Conservation (phyloP, 2,113 vertebrate genomes). For the Herpailurus yagouaroundi region DNA sequence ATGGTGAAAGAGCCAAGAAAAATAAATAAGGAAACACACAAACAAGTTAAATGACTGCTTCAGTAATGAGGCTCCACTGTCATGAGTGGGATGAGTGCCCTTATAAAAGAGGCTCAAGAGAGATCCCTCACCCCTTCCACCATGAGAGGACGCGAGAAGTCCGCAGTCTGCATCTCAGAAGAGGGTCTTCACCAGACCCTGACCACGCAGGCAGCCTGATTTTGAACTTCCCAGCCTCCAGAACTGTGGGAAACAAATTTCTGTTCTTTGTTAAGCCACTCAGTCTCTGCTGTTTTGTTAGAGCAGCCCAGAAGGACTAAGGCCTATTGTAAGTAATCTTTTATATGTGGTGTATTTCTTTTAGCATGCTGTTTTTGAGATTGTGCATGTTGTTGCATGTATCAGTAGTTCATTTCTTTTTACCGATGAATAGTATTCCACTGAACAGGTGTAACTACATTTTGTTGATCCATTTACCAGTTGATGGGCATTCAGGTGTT, state of each 20-base stretch:
- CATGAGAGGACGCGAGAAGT: rapidly evolving
- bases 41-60: neutral
- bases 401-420: neutral
- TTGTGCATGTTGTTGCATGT: neutral
- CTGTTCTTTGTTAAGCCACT: neutral
- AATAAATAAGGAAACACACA: neutral
- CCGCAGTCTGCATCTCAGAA: neutral
- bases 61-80: neutral
- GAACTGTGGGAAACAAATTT: neutral
- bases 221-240: neutral
- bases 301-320: neutral
- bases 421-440: neutral
- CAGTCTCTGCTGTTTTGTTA: neutral
- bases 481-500: neutral
- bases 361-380: neutral
- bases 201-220: neutral
- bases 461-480: neutral
- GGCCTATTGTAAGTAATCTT: neutral
- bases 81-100: neutral
- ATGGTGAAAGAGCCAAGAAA: slow-evolving; percentile 18
- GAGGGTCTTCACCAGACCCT: neutral
- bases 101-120: neutral
- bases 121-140: neutral
- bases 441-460: neutral
- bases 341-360: neutral